Base-by-base conservation (phyloP, 2,113 vertebrate genomes). In the Amblyornis subalaris region DNA sequence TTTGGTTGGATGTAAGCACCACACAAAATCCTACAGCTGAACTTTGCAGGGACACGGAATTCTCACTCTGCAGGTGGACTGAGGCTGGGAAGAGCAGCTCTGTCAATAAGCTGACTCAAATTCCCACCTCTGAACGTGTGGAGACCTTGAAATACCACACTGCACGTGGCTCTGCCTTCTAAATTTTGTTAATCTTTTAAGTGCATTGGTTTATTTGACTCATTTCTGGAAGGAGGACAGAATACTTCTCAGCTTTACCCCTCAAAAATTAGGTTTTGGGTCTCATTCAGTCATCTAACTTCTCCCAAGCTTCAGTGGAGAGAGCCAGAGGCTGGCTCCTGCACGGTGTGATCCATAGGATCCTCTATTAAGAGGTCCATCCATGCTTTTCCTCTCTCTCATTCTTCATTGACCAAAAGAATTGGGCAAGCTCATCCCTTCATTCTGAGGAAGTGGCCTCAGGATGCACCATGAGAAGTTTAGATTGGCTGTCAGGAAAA, bases 301-400 rank as follows among this genome's bases (percentile, higher is more conserved):
- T 73, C 45, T 85, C 19, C 36, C 12, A 50, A 5, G 26, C 4
- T 4, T 26, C n/a, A 40, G 15, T 31, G n/a, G 28, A n/a, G 21
- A 66, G 29, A 38, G 58, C 7, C n/a, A 55, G 40, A 69, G 29
- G 23, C 4, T 55, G 61, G 15, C 33, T 40, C 5, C 29, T 60
- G 57, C 4, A 0, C 20, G 20, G 7, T 2, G 31, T 0, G 4
- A n/a, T 12, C 62, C 24, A 2, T 0, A 12, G 44, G 38, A 55
- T 65, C 25, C 29, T 23, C n/a, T n/a, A n/a, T n/a, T n/a, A n/a
- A n/a, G 33, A 58, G 24, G 14, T 40, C 11, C 42, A 19, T 22
- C 36, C 22, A 4, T 36, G 31, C 11, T 85, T 86, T 75, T 45
- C 19, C 12, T 31, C 31, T 51, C 25, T 40, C 54, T 70, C 36